Evolutionary conservation across 1,140 invertebrate genomes (phyloP), one percentile per base, ranked within the genome.

Genomic region (Vanessa atalanta): DNA sequence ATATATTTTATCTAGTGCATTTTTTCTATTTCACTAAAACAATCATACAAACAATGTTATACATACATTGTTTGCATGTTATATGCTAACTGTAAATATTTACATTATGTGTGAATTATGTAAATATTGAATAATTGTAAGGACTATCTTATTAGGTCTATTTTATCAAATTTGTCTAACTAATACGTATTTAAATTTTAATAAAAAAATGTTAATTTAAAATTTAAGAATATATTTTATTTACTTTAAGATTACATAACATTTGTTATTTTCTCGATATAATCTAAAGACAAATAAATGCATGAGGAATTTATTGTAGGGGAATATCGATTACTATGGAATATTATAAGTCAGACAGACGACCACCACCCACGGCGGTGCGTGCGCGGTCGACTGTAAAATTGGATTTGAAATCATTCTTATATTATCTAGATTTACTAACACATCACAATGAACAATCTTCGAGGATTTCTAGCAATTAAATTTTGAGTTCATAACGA

Each of bases 401-500:
- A 75, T 75, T 75, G 68, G 68, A 75, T 71, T 66, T 63, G 61
- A 75, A 75, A 65, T 71, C 50, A 75, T 75, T 71, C 68, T 65
- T 61, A 75, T 67, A 70, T 71, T 37, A 61, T 61, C 57, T 61
- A 37, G 57, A 61, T n/a, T 37, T 23, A 31, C 20, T 8, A 60
- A 60, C 20, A 61, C 57, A 61, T 37, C 15, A 15, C 57, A 23
- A 61, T 31, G 57, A 31, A 61, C 16, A 15, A 23, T 9, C 11
- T 57, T 4, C 11, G 12, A n/a, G 13, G 43, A 13, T 37, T 23
- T 23, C 53, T 57, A 57, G 16, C 53, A 57, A 57, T 57, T 57
- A 57, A 57, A 57, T 12, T 11, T 4, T 50, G n/a, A 15, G 12
- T 5, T 6, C 13, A 50, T n/a, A 50, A 50, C 14, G 15, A 50